phyloP scores from a whole-genome alignment of 2,797 vertebrate species.

The Paramormyrops hopkinsi region DNA sequence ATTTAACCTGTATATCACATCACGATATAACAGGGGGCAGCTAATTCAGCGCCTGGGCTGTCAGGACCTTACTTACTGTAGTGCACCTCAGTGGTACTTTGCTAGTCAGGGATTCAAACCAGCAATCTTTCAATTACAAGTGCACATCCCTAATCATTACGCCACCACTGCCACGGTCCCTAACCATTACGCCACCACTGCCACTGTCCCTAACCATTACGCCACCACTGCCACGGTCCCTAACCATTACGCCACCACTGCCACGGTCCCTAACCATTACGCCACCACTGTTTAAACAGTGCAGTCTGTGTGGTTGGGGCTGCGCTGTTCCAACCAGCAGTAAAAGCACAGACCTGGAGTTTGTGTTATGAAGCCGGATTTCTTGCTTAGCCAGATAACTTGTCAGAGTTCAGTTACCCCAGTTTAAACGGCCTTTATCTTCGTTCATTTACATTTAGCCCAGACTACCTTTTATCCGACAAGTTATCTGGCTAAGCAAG shows the following conservation, averaged over 20 bases:
- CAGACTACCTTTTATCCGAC: neutral
- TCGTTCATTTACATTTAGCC: neutral
- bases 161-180: too few relatives aligned
- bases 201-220: too few relatives aligned
- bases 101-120: neutral
- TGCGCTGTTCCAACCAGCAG: conserved; percentile 11
- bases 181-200: too few relatives aligned
- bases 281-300: neutral
- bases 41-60: neutral
- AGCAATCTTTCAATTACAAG: neutral
- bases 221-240: too few relatives aligned
- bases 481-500: neutral
- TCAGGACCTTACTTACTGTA: neutral
- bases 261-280: too few relatives aligned
- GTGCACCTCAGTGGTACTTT: neutral
- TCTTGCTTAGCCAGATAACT: neutral
- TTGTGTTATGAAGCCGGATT: neutral
- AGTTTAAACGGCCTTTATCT: neutral
- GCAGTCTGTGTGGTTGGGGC: neutral
- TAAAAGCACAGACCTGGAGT: conserved; percentile 27
- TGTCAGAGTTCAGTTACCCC: neutral
- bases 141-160: neutral
- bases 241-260: too few relatives aligned
- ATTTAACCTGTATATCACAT: neutral
- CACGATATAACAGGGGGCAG: neutral